Conservation (phyloP, 2,113 vertebrate species). For the Orientallactaga bullata region DNA sequence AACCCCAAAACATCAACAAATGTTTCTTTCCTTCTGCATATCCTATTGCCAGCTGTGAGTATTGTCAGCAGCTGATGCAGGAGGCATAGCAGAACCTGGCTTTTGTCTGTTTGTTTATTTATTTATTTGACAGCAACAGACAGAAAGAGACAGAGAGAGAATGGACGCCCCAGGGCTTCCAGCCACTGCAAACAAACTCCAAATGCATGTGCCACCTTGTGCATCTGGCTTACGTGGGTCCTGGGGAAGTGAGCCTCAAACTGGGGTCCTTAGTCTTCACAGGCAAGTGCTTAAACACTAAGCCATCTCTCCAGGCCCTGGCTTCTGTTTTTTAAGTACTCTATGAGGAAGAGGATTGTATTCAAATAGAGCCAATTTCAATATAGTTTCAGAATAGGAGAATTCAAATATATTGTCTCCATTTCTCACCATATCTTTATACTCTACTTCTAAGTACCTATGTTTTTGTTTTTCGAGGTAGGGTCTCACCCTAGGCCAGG, state of each 20-base stretch:
- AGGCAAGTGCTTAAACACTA: no score
- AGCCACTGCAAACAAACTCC: no score
- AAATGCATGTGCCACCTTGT: no score
- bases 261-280: no score
- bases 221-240: no score
- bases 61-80: not conserved
- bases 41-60: not conserved
- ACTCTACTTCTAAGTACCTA: not conserved
- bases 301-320: no score
- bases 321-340: not conserved
- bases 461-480: not conserved
- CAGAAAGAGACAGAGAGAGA: no score
- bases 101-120: no score
- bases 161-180: no score
- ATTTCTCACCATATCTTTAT: conserved; percentile 3
- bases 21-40: not conserved
- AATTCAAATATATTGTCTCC: not conserved
- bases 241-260: no score
- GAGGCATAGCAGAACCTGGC: not conserved
- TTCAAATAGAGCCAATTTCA: conserved; percentile 7
- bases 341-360: not conserved
- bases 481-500: no score
- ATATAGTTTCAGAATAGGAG: conserved; percentile 13
- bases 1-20: not conserved
- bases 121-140: no score